phyloP scores from a whole-genome alignment of 2,797 vertebrate genomes.

The Poecilia gillii region DNA sequence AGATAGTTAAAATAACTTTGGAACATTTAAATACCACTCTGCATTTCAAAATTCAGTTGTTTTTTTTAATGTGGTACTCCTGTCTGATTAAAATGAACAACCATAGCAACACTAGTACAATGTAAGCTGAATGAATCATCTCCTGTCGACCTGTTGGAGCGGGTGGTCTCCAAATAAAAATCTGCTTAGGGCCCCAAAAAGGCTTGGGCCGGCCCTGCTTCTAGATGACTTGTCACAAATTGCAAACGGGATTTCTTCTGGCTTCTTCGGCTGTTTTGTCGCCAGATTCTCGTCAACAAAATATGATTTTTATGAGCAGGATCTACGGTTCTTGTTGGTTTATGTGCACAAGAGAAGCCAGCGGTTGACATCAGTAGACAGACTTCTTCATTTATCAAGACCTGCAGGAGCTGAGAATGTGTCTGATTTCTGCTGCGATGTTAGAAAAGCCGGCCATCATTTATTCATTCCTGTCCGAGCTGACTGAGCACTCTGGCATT shows the following conservation, averaged over 20 bases:
- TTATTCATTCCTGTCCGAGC: slow-evolving; percentile 45
- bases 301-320: neutral
- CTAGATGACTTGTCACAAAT: neutral
- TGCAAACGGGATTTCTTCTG: neutral
- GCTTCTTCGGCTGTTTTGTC: neutral
- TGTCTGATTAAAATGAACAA: no score
- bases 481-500: slow-evolving; percentile 46
- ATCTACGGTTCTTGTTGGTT: neutral
- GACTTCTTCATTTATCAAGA: slow-evolving; percentile 12
- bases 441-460: slow-evolving; percentile 34
- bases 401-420: slow-evolving; percentile 10
- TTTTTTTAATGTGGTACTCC: no score
- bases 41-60: no score
- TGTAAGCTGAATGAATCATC: no score
- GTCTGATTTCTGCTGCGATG: slow-evolving; percentile 46
- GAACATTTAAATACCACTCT: no score
- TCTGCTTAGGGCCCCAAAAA: no score
- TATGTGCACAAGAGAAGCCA: neutral
- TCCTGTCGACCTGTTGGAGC: no score
- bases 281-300: neutral
- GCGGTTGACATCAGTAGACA: neutral
- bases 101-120: no score
- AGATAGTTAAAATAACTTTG: no score
- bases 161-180: no score
- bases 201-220: neutral